These are phyloP conservation scores for Hydra vulgaris DNA, from an alignment of 30 jellyfish, hydroid and myxozoan genomes.

Conservation along the genomic window DNA sequence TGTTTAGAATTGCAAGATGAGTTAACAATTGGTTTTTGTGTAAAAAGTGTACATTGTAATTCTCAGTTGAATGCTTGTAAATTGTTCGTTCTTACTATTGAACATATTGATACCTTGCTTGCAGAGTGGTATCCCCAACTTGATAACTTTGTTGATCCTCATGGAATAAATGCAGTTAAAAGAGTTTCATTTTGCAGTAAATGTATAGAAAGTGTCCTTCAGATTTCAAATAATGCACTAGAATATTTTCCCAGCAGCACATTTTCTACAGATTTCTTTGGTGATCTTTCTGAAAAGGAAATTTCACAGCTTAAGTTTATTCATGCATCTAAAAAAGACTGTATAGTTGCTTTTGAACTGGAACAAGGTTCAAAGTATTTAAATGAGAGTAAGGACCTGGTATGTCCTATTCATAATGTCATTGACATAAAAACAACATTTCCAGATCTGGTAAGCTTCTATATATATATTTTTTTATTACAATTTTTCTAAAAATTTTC, in stretches of 20 bases:
- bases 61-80: slow-evolving; percentile 55
- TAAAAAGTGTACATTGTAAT: slow-evolving; percentile 31
- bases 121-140: slow-evolving; percentile 72
- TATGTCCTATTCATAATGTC: slow-evolving; percentile 50
- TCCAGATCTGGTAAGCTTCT: slow-evolving; percentile 89
- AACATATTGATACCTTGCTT: slow-evolving; percentile 72
- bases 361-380: slow-evolving; percentile 57
- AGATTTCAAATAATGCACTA: too few species aligned
- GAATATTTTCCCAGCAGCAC: too few species aligned
- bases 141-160: slow-evolving; percentile 34
- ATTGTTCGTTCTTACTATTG: slow-evolving; percentile 56
- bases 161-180: slow-evolving; percentile 39
- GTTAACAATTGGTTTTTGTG: slow-evolving; percentile 48
- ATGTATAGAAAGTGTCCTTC: slow-evolving; percentile 39
- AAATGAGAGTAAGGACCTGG: slow-evolving; percentile 27
- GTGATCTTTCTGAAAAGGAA: slow-evolving; percentile 10
- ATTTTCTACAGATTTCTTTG: not conserved
- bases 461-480: too few species aligned
- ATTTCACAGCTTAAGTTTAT: not conserved
- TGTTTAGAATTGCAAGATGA: not conserved
- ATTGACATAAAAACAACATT: slow-evolving; percentile 34
- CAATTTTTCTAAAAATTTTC: too few species aligned
- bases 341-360: slow-evolving; percentile 47
- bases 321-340: not conserved
- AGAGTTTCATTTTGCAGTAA: slow-evolving; percentile 66